These are phyloP conservation scores for Pseudomyrmex flavicornis DNA, from an alignment of 1,140 invertebrate genomes.

Conservation along the genomic window DNA sequence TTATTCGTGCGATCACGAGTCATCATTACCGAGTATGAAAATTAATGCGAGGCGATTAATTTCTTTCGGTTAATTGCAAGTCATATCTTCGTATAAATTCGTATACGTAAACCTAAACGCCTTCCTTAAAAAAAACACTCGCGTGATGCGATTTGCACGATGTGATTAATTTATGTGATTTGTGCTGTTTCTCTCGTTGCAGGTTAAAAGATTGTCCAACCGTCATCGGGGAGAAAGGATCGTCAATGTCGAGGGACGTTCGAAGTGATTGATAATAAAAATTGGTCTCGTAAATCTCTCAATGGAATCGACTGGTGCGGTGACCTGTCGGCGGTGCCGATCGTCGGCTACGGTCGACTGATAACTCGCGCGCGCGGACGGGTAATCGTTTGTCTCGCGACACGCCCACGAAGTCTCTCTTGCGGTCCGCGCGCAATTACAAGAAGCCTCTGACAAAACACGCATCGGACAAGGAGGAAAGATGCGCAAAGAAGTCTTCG, in stretches of 20 bases:
- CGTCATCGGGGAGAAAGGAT: background rate
- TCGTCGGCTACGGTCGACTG: conserved; percentile 16
- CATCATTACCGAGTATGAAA: background rate
- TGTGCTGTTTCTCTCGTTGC: conserved; percentile 40
- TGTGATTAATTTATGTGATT: background rate
- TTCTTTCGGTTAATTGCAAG: background rate
- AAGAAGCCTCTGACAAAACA: conserved; percentile 16
- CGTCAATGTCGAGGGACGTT: background rate
- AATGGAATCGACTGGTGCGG: conserved; percentile 39
- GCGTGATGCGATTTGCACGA: no score
- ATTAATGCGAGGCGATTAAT: conserved; percentile 5
- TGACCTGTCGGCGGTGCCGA: conserved; percentile 2
- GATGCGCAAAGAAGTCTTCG: conserved; percentile 2
- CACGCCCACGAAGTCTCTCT: conserved; percentile 17
- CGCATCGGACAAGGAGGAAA: conserved; percentile 12
- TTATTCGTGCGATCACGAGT: no score
- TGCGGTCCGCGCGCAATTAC: background rate
- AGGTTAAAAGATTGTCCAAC: conserved; percentile 10
- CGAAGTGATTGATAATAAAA: conserved; percentile 7
- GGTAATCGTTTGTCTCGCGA: conserved; percentile 3
- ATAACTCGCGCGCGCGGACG: conserved; percentile 23
- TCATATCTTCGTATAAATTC: background rate
- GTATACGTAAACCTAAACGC: no score
- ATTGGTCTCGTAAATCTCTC: conserved; percentile 3
- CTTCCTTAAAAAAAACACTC: no score